These are phyloP conservation scores for Scaptomyza montana DNA, from an alignment of 1,140 invertebrate genomes.

Conservation along the genomic window DNA sequence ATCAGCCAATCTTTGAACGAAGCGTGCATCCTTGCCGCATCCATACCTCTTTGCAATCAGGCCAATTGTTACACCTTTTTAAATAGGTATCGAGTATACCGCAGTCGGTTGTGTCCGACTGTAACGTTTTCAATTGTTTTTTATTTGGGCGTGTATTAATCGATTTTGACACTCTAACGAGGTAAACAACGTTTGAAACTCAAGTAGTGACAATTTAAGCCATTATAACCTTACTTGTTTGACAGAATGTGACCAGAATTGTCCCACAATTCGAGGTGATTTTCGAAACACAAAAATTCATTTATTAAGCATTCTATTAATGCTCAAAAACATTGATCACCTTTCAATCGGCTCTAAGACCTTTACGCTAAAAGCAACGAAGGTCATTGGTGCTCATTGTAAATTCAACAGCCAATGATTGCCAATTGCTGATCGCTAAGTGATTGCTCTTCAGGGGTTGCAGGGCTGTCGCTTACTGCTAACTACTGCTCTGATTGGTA, in stretches of 20 bases:
- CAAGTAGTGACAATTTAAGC: conserved; percentile 41
- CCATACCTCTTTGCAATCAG: too few relatives aligned
- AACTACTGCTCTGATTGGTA: too few relatives aligned
- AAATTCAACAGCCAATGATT: conserved; percentile 26
- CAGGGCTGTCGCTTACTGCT: background rate
- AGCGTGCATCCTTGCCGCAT: too few relatives aligned
- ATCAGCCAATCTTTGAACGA: too few relatives aligned
- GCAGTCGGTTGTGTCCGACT: too few relatives aligned
- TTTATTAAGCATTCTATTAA: too few relatives aligned
- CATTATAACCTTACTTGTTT: conserved; percentile 13
- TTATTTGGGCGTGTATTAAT: conserved; percentile 28
- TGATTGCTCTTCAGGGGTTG: conserved; percentile 22
- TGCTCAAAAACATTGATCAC: too few relatives aligned
- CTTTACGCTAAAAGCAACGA: conserved; percentile 44
- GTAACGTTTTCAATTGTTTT: conserved; percentile 2
- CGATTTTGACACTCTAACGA: conserved; percentile 25
- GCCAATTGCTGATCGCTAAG: conserved; percentile 20
- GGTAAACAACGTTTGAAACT: conserved; percentile 10
- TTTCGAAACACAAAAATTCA: too few relatives aligned
- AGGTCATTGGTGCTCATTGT: conserved; percentile 29
- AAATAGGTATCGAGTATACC: too few relatives aligned
- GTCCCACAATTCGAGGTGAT: too few relatives aligned
- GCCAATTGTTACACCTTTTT: too few relatives aligned
- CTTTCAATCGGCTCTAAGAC: too few relatives aligned
- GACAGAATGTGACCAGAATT: background rate